These are phyloP conservation scores for Saimiri boliviensis DNA, from an alignment of 2,113 vertebrate genomes.

Conservation along the genomic window DNA sequence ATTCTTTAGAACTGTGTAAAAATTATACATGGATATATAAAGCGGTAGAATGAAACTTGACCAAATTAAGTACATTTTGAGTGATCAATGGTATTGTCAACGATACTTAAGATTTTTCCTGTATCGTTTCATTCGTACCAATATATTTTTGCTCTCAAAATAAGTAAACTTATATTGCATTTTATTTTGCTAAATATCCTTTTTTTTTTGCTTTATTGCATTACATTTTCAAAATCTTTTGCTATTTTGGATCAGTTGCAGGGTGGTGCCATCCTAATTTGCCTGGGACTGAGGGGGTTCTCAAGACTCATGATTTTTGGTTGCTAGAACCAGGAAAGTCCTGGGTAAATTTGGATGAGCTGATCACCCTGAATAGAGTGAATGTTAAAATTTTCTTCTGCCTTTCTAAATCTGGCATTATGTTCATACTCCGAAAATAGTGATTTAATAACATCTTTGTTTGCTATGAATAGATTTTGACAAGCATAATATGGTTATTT, in stretches of 20 bases:
- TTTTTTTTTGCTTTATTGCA: not conserved
- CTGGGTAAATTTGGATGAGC: not conserved
- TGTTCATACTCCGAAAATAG: not conserved
- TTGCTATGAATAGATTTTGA: constrained; percentile 19
- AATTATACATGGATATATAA: not conserved
- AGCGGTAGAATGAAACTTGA: not conserved
- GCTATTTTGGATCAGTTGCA: not conserved
- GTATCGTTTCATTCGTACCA: not conserved
- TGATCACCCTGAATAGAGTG: not conserved
- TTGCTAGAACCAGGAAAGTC: not conserved
- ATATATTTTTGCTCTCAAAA: not conserved
- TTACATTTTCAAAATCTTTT: constrained; percentile 25
- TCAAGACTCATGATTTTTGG: not conserved
- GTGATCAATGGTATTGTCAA: not conserved
- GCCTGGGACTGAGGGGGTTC: not conserved
- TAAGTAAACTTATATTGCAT: not conserved
- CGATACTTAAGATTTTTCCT: not conserved
- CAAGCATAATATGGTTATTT: not conserved
- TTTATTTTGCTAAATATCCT: not conserved
- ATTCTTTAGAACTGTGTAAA: not conserved
- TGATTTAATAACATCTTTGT: not conserved
- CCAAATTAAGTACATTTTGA: not conserved
- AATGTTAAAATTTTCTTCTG: not conserved
- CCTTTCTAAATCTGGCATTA: constrained; percentile 24
- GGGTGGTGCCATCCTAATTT: not conserved